Evolutionary conservation across 2,888 invertebrate species (phyloP).

Genomic region (Philereme transversata): DNA sequence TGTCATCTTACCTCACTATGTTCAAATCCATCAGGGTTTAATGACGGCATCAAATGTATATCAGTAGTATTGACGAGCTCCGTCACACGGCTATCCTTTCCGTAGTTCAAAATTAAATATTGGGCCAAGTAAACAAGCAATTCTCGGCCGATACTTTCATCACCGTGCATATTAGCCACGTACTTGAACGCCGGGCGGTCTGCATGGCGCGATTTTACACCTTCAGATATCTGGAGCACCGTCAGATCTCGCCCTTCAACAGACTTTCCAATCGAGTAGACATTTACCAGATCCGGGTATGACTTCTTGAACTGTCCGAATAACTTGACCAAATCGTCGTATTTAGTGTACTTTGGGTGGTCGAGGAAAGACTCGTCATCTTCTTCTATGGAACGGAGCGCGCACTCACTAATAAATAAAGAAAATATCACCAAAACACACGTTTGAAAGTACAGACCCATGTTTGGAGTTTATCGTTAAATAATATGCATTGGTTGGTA

Average conservation of each 20-base stretch:
- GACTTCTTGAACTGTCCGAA: constrained; percentile 84
- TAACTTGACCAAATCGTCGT: constrained; percentile 87
- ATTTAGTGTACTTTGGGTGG: constrained; percentile 86
- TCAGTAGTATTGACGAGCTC: constrained; percentile 93
- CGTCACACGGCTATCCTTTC: constrained; percentile 87
- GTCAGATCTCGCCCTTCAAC: constrained; percentile 91
- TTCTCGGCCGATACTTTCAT: constrained; percentile 95
- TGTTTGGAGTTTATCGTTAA: constrained; percentile 43
- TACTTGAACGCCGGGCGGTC: constrained; percentile 95
- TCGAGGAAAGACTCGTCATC: constrained; percentile 83
- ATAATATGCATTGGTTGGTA: constrained; percentile 35
- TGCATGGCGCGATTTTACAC: constrained; percentile 81
- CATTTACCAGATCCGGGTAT: constrained; percentile 88
- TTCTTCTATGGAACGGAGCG: constrained; percentile 62
- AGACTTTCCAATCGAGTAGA: constrained; percentile 92
- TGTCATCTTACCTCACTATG: constrained; percentile 86
- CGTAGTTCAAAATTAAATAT: constrained; percentile 91
- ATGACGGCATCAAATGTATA: constrained; percentile 97
- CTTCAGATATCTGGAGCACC: constrained; percentile 91
- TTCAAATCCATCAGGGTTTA: constrained; percentile 99
- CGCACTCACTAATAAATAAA: constrained; percentile 61
- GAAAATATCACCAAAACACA: constrained; percentile 64
- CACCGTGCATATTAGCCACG: constrained; percentile 98
- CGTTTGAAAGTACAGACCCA: constrained; percentile 54
- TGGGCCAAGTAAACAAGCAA: constrained; percentile 92